These are phyloP conservation scores for Clarias pachynema DNA, from an alignment of 2,797 vertebrate genomes.

Conservation along the genomic window DNA sequence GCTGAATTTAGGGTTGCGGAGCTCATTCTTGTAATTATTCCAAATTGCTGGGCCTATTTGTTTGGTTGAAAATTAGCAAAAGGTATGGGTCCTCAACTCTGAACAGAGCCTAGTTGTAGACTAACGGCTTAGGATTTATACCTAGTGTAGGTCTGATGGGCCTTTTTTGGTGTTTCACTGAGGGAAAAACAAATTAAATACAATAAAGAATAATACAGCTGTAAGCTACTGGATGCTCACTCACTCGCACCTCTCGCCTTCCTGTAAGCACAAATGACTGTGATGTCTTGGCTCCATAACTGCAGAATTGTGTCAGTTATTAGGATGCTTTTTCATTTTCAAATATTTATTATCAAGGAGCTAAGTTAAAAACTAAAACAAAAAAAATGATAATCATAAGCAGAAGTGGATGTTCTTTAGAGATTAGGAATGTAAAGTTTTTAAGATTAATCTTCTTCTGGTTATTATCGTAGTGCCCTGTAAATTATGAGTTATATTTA, in stretches of 20 bases:
- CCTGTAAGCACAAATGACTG: not conserved
- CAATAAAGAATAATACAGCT: constrained; percentile 69
- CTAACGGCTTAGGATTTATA: constrained; percentile 64
- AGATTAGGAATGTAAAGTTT: not conserved
- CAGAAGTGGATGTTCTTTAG: not conserved
- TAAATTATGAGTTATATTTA: not conserved
- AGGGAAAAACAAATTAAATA: constrained; percentile 72
- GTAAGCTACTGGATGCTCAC: constrained; percentile 67
- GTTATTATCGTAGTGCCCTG: not conserved
- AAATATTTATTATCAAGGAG: not conserved
- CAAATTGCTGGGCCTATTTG: not conserved
- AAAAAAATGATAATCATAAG: not conserved
- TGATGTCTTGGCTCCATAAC: not conserved
- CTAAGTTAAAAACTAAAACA: not conserved
- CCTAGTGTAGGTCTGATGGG: constrained; percentile 66
- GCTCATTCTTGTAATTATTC: not conserved
- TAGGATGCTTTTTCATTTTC: not conserved
- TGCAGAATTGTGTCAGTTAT: not conserved
- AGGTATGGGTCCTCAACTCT: not conserved
- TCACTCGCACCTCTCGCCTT: not conserved
- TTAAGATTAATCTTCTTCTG: not conserved
- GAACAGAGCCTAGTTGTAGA: constrained; percentile 52
- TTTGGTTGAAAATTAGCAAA: not conserved
- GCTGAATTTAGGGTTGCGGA: not conserved
- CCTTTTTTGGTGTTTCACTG: constrained; percentile 68